Evolutionary conservation across 1,140 invertebrate species (phyloP).

Genomic region (Subanguina moxae): DNA sequence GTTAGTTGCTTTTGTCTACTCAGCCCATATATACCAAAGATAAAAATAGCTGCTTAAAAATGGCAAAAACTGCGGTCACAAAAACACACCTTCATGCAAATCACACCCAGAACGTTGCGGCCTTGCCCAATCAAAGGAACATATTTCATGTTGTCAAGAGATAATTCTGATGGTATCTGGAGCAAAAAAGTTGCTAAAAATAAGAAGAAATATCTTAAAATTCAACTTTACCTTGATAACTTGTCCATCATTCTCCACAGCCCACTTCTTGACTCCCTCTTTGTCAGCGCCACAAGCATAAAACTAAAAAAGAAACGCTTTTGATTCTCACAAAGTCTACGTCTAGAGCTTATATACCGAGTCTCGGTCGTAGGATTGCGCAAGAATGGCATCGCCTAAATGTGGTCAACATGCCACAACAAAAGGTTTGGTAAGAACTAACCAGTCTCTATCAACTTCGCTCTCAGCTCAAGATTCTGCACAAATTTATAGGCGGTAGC

Average conservation of each 20-base stretch:
- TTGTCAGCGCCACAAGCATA: constrained; percentile 31
- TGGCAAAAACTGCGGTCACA: too few relatives aligned
- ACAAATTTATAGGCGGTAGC: constrained; percentile 37
- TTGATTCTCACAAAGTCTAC: too few relatives aligned
- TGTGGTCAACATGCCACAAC: neutral
- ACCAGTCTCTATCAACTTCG: constrained; percentile 38
- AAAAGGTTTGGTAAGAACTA: neutral
- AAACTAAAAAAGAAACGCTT: constrained; percentile 14
- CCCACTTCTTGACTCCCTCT: constrained; percentile 35
- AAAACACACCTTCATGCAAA: constrained; percentile 28
- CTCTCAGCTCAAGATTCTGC: constrained; percentile 28
- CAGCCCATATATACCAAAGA: too few relatives aligned
- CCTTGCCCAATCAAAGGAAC: constrained; percentile 29
- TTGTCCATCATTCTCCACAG: constrained; percentile 39
- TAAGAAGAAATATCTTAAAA: too few relatives aligned
- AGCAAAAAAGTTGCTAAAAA: neutral
- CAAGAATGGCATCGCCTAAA: constrained; percentile 31
- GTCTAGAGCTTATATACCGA: neutral
- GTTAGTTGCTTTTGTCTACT: too few relatives aligned
- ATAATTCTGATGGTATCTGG: constrained; percentile 25
- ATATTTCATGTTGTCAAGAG: constrained; percentile 30
- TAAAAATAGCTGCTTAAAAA: too few relatives aligned
- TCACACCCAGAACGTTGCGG: constrained; percentile 27
- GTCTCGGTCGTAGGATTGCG: constrained; percentile 36
- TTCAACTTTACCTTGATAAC: constrained; percentile 30